A percentile compares a stretch with the other conserved stretches of the same genome.
phyloP scores from a whole-genome alignment of 2,113 vertebrate genomes.

The Thinocorus orbignyianus region DNA sequence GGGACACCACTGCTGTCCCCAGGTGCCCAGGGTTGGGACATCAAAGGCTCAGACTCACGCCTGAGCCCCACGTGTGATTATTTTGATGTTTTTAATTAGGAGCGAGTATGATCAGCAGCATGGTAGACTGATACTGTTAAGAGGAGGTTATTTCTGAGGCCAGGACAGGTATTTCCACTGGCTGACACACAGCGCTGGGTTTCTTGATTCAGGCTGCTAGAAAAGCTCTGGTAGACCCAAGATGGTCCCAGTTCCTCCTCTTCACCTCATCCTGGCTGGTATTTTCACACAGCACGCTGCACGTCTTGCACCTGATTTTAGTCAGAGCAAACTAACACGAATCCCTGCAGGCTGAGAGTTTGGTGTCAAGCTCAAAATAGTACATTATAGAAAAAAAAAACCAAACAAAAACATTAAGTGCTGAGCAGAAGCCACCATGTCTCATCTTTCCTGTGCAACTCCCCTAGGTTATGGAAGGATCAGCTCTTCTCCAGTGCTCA shows the following conservation, averaged over 20 bases:
- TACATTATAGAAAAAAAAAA: not conserved
- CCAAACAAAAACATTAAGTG: too few relatives aligned
- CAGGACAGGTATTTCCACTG: not conserved
- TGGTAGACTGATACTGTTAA: too few relatives aligned
- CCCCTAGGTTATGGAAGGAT: accelerated
- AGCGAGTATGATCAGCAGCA: not conserved
- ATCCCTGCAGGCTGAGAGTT: not conserved
- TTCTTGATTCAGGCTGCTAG: not conserved
- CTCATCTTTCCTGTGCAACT: not conserved
- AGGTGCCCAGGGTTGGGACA: not conserved
- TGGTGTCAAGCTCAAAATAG: not conserved
- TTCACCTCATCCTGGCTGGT: not conserved
- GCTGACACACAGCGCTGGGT: accelerated
- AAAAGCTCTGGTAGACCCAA: not conserved
- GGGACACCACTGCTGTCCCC: not conserved
- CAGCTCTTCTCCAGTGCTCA: not conserved
- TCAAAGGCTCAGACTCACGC: not conserved
- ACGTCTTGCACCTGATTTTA: not conserved
- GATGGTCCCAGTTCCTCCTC: not conserved
- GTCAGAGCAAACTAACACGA: not conserved
- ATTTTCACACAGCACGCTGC: not conserved
- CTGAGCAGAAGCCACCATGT: not conserved
- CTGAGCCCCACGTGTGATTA: not conserved
- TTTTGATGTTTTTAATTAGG: not conserved
- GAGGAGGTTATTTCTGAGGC: not conserved